A percentile compares a stretch with the other conserved stretches of the same genome.
phyloP scores from a whole-genome alignment of 1,140 invertebrate species.

The Varroa destructor region DNA sequence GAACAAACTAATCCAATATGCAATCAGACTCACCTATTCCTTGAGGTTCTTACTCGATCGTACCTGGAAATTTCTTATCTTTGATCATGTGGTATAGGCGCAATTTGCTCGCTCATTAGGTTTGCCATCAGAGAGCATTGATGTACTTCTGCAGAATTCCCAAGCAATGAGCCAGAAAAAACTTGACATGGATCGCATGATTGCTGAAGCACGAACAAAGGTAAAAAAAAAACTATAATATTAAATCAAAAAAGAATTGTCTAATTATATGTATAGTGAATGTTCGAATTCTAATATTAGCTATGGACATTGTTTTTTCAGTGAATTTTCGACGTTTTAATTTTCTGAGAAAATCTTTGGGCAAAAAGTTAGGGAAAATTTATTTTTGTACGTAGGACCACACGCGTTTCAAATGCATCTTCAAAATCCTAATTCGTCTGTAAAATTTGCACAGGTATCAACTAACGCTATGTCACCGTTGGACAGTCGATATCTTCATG shows the following conservation, averaged over 20 bases:
- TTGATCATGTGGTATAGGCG: background rate
- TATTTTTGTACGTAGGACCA: no score
- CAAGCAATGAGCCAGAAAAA: background rate
- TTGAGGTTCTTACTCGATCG: background rate
- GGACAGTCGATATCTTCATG: constrained; percentile 4
- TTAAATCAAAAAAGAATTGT: background rate
- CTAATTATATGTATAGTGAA: background rate
- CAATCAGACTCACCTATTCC: background rate
- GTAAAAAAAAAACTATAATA: background rate
- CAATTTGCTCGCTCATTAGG: background rate
- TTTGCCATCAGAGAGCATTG: background rate
- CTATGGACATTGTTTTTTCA: background rate
- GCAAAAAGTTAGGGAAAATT: background rate
- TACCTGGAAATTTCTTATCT: background rate
- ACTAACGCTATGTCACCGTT: background rate
- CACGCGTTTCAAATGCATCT: no score
- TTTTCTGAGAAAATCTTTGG: background rate
- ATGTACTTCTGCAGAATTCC: background rate
- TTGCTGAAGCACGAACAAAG: constrained; percentile 8
- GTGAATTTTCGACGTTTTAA: background rate
- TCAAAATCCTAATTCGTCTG: background rate
- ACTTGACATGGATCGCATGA: constrained; percentile 11
- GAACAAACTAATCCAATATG: background rate
- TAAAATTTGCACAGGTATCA: background rate
- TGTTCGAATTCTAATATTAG: background rate